Conservation (phyloP, 1,140 invertebrate species). For the Nomia melanderi region DNA sequence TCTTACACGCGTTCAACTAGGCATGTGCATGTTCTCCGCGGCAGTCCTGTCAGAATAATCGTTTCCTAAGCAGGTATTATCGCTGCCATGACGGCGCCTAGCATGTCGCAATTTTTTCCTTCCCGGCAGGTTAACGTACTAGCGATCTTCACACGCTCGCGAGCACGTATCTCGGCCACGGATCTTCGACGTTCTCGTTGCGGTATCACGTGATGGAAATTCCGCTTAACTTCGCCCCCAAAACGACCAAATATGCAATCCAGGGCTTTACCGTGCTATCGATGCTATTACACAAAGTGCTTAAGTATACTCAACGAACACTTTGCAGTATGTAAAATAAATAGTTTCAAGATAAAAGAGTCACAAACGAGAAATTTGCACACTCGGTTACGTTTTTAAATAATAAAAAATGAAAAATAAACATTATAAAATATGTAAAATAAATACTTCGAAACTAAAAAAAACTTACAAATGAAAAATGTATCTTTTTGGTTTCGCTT, state of each 20-base stretch:
- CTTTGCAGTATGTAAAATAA: too few species aligned
- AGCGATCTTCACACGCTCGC: conserved; percentile 52
- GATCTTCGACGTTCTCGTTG: conserved; percentile 53
- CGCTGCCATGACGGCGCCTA: conserved; percentile 58
- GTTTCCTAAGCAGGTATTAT: conserved; percentile 57
- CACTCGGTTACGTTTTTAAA: too few species aligned
- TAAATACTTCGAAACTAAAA: too few species aligned
- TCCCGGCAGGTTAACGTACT: conserved; percentile 49
- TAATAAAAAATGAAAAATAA: too few species aligned
- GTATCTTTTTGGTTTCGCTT: too few species aligned
- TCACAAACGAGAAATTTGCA: too few species aligned
- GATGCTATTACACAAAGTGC: background rate
- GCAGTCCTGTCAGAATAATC: conserved; percentile 50
- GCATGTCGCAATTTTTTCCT: conserved; percentile 62
- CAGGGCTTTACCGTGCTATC: background rate
- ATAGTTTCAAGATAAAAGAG: too few species aligned
- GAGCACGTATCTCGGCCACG: conserved; percentile 39
- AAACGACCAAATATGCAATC: background rate
- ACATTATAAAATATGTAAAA: too few species aligned
- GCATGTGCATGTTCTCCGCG: conserved; percentile 42
- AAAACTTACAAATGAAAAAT: too few species aligned
- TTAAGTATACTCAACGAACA: too few species aligned
- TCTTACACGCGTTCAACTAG: conserved; percentile 50
- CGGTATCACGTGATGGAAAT: conserved; percentile 37
- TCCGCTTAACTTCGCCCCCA: background rate